phyloP scores from a whole-genome alignment of 1,140 invertebrate species.

The Acromyrmex charruanus region DNA sequence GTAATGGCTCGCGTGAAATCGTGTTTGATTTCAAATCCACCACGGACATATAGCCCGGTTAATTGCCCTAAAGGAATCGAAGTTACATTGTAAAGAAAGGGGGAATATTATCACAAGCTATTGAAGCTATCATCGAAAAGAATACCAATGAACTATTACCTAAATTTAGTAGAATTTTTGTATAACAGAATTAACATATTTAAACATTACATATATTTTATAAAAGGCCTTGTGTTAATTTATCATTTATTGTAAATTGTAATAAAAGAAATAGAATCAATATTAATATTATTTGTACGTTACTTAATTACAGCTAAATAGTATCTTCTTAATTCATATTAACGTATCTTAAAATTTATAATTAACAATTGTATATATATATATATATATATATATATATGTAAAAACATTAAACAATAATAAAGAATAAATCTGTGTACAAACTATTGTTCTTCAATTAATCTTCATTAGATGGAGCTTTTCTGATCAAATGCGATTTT shows the following conservation, averaged over 20 bases:
- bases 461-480: neutral
- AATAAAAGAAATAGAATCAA: neutral
- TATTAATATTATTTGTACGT: slow-evolving; percentile 2
- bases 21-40: slow-evolving; percentile 60
- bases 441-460: neutral
- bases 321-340: slow-evolving; percentile 19
- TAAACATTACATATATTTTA: neutral
- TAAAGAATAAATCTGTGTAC: slow-evolving; percentile 15
- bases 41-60: neutral
- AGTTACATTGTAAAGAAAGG: slow-evolving; percentile 4
- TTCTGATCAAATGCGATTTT: neutral
- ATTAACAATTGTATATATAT: neutral
- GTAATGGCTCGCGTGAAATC: slow-evolving; percentile 54
- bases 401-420: neutral
- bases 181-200: slow-evolving; percentile 10
- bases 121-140: neutral
- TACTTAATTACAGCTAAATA: slow-evolving; percentile 34
- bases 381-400: neutral
- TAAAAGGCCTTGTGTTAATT: neutral
- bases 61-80: slow-evolving; percentile 14
- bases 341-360: neutral
- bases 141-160: neutral
- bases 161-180: neutral
- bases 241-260: slow-evolving; percentile 9
- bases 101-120: neutral